Base-by-base conservation (phyloP, 2,888 invertebrate genomes). In the Nezara viridula region DNA sequence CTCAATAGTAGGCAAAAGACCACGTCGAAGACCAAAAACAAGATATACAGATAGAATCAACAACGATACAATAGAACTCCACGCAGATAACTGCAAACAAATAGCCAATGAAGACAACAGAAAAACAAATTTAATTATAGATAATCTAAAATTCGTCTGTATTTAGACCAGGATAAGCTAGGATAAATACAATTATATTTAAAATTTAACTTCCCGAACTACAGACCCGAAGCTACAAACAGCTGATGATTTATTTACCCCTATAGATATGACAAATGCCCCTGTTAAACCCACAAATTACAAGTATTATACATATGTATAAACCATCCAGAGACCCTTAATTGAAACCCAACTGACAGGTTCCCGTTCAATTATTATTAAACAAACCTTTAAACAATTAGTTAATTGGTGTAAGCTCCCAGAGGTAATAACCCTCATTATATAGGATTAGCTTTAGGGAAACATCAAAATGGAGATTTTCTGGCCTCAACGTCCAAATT, bases 371-470 rank as follows among this genome's bases (percentile, higher is more conserved):
- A 81, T 44, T 44, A 44, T 44, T 81, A 81, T 81, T 81, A 81
- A 81, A 81, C 81, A 81, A 81, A 81, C 81, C 81, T 81, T 81
- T 81, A 47, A 81, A 81, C 81, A 81, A 81, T 81, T 81, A 81
- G 44, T 47, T 81, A 81, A 81, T 81, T 81, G 44, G 24, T 12
- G n/a, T 5, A 44, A 81, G 44, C 12, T n/a, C 44, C n/a, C n/a
- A 44, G 24, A 4, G 81, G 81, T 81, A 81, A 81, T 81, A 47
- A n/a, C 81, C 44, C 81, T 47, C 81, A 81, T 81, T 81, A 81
- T n/a, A n/a, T 81, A 9, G 81, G 81, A 81, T 81, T 81, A 81
- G 81, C 81, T 81, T 81, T 44, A 47, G 44, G 81, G 81, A 81
- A 81, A 81, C 44, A 81, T 81, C 81, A 81, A 47, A 81, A 81